phyloP scores from a whole-genome alignment of 2,113 vertebrate genomes.

The Corythornis vintsioides region DNA sequence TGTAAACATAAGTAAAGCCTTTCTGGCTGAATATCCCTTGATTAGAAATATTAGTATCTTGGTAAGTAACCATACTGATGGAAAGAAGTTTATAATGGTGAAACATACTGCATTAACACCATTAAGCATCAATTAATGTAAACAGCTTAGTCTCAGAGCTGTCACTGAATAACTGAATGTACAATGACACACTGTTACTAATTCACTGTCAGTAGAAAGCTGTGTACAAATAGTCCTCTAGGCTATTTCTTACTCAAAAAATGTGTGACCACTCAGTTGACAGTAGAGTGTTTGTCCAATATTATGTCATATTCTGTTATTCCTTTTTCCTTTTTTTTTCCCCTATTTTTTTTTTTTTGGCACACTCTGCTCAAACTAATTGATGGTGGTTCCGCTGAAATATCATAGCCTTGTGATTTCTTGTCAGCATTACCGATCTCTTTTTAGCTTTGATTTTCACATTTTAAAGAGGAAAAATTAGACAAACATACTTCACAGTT shows the following conservation, averaged over 20 bases:
- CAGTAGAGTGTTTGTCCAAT: constrained; percentile 56
- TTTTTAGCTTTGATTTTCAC: constrained; percentile 36
- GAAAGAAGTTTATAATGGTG: constrained; percentile 54
- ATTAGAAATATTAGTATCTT: constrained; percentile 32
- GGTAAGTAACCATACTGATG: constrained; percentile 15
- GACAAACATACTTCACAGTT: constrained; percentile 45
- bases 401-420: constrained; percentile 61
- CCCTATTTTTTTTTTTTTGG: background rate
- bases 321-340: background rate
- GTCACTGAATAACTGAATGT: constrained; percentile 50
- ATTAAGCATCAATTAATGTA: constrained; percentile 68
- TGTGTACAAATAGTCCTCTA: constrained; percentile 58
- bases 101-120: constrained; percentile 48
- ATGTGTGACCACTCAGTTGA: constrained; percentile 75
- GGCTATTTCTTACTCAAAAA: constrained; percentile 62
- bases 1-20: background rate
- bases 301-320: constrained; percentile 54
- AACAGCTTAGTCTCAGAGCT: constrained; percentile 61
- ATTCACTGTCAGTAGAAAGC: constrained; percentile 59
- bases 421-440: constrained; percentile 61
- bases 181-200: constrained; percentile 60
- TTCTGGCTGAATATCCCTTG: background rate
- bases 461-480: constrained; percentile 45
- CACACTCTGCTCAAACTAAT: constrained; percentile 60
- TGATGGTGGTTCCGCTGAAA: constrained; percentile 58